A percentile compares a stretch with the other conserved stretches of the same genome.
Conservation (phyloP, 2,888 invertebrate species). For the Allygus modestus region DNA sequence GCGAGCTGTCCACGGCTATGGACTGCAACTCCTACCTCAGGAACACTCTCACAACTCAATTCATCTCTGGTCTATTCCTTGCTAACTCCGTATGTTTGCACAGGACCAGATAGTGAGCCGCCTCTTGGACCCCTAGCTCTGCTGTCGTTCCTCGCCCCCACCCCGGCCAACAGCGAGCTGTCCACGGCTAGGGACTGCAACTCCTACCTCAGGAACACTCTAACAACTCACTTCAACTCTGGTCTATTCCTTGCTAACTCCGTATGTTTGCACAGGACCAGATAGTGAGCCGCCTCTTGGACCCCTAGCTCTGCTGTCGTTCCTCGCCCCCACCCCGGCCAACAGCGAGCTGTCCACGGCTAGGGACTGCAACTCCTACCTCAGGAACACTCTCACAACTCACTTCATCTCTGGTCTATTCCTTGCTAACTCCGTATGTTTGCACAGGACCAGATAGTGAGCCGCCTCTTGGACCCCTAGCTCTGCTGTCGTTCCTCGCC, state of each 20-base stretch:
- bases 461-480: slow-evolving; percentile 68
- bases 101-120: slow-evolving; percentile 68
- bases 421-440: background rate
- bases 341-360: slow-evolving; percentile 65
- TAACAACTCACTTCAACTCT: slow-evolving; percentile 13
- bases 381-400: too few species aligned
- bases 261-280: slow-evolving; percentile 63
- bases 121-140: slow-evolving; percentile 69
- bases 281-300: slow-evolving; percentile 68
- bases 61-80: too few species aligned
- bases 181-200: slow-evolving; percentile 53
- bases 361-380: too few species aligned
- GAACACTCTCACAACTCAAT: too few species aligned
- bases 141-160: slow-evolving; percentile 69
- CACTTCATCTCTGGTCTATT: too few species aligned
- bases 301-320: slow-evolving; percentile 69
- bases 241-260: slow-evolving; percentile 71
- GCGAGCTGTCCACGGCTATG: too few species aligned
- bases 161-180: slow-evolving; percentile 65
- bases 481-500: slow-evolving; percentile 69
- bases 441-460: slow-evolving; percentile 68
- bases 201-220: slow-evolving; percentile 64
- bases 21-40: too few species aligned
- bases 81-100: background rate
- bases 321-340: slow-evolving; percentile 68